phyloP scores from a whole-genome alignment of 2,888 invertebrate species.

The Notodonta dromedarius region DNA sequence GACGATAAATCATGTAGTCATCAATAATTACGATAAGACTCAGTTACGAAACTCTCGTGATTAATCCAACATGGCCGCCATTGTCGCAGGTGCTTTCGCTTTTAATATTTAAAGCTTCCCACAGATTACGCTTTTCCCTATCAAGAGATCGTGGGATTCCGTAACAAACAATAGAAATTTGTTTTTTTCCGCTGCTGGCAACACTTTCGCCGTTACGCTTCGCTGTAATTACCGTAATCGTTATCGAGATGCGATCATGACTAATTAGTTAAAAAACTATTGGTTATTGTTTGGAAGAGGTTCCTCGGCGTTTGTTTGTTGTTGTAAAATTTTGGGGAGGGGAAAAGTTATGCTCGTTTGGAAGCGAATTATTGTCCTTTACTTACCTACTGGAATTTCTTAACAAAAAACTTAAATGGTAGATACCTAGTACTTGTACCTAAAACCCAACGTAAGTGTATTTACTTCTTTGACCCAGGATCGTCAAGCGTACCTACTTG shows the following conservation, averaged over 20 bases:
- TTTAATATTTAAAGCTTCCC: conserved; percentile 71
- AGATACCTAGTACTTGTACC: no score
- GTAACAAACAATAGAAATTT: conserved; percentile 71
- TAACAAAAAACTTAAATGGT: no score
- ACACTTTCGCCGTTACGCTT: conserved; percentile 76
- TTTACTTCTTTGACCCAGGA: no score
- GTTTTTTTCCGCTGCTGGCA: conserved; percentile 54
- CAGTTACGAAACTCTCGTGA: conserved; percentile 5
- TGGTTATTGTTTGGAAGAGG: neutral
- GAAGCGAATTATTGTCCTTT: no score
- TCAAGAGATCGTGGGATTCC: conserved; percentile 78
- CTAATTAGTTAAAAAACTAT: conserved; percentile 40
- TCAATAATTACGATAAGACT: conserved; percentile 8
- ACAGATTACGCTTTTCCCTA: conserved; percentile 79
- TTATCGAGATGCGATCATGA: conserved; percentile 47
- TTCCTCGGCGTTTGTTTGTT: neutral
- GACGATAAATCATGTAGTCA: conserved; percentile 27
- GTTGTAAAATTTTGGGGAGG: neutral
- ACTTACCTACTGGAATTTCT: no score
- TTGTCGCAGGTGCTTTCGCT: conserved; percentile 73
- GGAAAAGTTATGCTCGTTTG: no score
- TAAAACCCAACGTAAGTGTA: no score
- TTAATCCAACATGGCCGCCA: conserved; percentile 46
- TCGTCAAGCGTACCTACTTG: no score
- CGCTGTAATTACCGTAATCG: conserved; percentile 55